phyloP scores from a whole-genome alignment of 2,888 invertebrate genomes.

The Drosophila formosana region DNA sequence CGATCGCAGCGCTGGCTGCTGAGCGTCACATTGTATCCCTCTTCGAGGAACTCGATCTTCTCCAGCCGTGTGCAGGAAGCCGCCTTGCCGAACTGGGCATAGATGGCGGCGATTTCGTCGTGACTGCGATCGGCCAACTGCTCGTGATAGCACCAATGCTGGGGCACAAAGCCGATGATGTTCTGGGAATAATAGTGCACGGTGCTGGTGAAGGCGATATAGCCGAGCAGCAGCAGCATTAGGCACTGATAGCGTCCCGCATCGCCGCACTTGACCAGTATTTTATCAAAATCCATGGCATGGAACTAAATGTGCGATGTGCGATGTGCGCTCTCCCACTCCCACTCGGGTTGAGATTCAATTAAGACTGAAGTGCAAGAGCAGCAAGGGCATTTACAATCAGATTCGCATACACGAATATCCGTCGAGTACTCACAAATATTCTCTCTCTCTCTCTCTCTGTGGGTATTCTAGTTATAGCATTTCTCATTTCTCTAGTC shows the following conservation, averaged over 20 bases:
- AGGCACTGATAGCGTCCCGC: conserved; percentile 86
- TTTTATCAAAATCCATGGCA: conserved; percentile 85
- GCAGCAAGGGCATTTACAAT: conserved; percentile 18
- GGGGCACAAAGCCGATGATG: conserved; percentile 86
- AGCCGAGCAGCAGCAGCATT: conserved; percentile 86
- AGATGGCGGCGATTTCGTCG: conserved; percentile 76
- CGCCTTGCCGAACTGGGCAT: conserved; percentile 69
- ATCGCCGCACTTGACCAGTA: conserved; percentile 86
- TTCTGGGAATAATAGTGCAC: conserved; percentile 87
- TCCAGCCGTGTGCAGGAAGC: conserved; percentile 79
- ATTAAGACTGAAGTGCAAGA: conserved; percentile 54
- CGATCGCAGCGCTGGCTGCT: conserved; percentile 83
- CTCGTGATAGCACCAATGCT: conserved; percentile 84
- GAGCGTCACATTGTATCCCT: conserved; percentile 57
- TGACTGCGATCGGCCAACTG: conserved; percentile 69
- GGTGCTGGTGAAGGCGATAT: conserved; percentile 86
- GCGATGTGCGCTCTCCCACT: conserved; percentile 23
- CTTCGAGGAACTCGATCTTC: conserved; percentile 41
- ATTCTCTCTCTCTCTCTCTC: not conserved
- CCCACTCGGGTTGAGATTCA: conserved; percentile 61
- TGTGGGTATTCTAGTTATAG: not conserved
- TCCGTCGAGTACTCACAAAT: not conserved
- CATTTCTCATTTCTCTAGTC: conserved; percentile 2
- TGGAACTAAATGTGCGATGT: not conserved
- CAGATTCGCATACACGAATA: conserved; percentile 40